phyloP scores from a whole-genome alignment of 2,797 vertebrate species.

The Miichthys miiuy region DNA sequence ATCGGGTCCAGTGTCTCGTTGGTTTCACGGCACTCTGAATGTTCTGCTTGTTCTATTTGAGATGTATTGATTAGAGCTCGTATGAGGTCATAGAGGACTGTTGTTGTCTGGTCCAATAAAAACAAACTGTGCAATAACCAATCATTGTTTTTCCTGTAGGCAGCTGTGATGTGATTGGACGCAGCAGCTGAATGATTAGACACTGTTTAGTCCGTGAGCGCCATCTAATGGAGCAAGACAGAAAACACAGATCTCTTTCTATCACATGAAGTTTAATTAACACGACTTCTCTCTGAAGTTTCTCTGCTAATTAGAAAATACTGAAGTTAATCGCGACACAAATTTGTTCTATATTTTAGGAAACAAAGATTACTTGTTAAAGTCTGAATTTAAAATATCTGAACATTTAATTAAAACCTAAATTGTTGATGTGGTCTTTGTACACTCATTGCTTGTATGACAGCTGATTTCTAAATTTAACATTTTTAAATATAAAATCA shows the following conservation, averaged over 20 bases:
- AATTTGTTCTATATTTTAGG: too few species aligned
- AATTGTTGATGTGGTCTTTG: too few species aligned
- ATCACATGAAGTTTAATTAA: too few species aligned
- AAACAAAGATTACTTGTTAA: too few species aligned
- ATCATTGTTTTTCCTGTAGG: constrained; percentile 33
- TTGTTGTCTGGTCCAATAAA: constrained; percentile 88
- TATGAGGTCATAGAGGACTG: constrained; percentile 75
- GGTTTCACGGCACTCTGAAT: constrained; percentile 45
- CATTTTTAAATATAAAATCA: too few species aligned
- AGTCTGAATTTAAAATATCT: too few species aligned
- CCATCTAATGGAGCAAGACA: constrained; percentile 38
- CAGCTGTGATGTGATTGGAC: background rate
- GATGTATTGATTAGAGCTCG: constrained; percentile 59
- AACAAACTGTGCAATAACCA: constrained; percentile 82
- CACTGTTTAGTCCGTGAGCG: background rate
- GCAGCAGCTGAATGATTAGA: background rate
- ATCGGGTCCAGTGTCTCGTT: constrained; percentile 18
- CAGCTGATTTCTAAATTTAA: too few species aligned
- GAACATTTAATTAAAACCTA: too few species aligned
- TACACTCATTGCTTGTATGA: too few species aligned
- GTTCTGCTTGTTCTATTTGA: constrained; percentile 61
- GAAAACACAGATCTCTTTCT: background rate
- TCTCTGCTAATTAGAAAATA: too few species aligned
- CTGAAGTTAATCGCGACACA: too few species aligned
- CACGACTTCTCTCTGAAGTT: too few species aligned